These are phyloP conservation scores for Venturia canescens DNA, from an alignment of 1,140 invertebrate genomes.

Conservation along the genomic window DNA sequence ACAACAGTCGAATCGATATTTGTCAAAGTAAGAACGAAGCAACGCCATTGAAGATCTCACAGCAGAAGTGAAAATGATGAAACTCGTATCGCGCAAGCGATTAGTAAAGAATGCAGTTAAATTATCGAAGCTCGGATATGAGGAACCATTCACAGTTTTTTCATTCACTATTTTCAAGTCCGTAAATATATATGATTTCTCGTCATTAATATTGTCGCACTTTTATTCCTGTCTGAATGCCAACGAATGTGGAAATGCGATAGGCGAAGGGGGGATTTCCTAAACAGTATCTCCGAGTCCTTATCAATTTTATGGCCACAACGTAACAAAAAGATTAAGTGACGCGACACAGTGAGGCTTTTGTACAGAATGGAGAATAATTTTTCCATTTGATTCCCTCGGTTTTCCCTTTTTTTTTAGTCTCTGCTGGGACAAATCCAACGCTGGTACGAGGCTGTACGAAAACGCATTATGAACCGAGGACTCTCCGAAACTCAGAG, in stretches of 20 bases:
- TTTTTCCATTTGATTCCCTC: neutral
- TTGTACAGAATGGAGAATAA: neutral
- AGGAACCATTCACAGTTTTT: neutral
- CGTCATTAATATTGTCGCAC: neutral
- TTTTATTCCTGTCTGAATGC: neutral
- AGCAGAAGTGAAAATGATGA: too few relatives aligned
- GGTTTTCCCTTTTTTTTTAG: neutral
- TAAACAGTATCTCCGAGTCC: neutral
- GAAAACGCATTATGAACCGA: slow-evolving; percentile 17
- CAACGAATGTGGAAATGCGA: neutral
- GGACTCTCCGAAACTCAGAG: neutral
- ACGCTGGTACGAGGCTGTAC: neutral
- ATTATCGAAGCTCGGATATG: neutral
- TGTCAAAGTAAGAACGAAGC: too few relatives aligned
- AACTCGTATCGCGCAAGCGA: too few relatives aligned
- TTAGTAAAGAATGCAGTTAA: neutral
- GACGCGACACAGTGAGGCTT: neutral
- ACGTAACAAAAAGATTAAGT: slow-evolving; percentile 7
- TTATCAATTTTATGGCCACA: slow-evolving; percentile 11
- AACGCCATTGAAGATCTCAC: too few relatives aligned
- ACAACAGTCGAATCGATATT: too few relatives aligned
- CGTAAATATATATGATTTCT: neutral
- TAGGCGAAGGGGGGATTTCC: neutral
- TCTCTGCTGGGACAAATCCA: neutral
- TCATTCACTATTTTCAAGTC: neutral